Conservation (phyloP, 1,140 invertebrate species). For the Drosophila asahinai region DNA sequence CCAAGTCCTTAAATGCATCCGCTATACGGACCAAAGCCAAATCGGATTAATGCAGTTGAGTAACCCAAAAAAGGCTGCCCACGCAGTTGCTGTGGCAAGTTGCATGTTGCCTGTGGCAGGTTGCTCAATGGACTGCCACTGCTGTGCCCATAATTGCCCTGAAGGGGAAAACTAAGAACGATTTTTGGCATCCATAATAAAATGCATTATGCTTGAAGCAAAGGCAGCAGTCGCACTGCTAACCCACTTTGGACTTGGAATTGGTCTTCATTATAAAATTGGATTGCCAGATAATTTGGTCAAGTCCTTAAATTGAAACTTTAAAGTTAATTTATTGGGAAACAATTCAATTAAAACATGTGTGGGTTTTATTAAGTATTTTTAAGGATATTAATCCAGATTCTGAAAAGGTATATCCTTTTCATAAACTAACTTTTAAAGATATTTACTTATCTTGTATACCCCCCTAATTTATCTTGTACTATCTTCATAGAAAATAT, state of each 20-base stretch:
- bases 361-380: no score
- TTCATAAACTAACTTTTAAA: no score
- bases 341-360: no score
- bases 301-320: no score
- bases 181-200: conserved; percentile 23
- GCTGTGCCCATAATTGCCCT: conserved; percentile 17
- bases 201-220: not conserved
- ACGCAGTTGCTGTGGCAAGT: conserved; percentile 24
- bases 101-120: no score
- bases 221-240: conserved; percentile 1
- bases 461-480: no score
- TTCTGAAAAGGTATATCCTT: no score
- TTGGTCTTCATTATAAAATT: conserved; percentile 11
- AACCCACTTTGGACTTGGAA: conserved; percentile 2
- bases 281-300: not conserved
- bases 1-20: conserved; percentile 70
- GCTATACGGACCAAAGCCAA: conserved; percentile 38
- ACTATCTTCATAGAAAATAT: no score
- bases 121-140: conserved; percentile 14
- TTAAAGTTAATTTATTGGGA: no score
- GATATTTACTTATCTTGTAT: no score
- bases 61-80: conserved; percentile 62
- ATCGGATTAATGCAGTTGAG: conserved; percentile 49
- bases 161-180: conserved; percentile 17
- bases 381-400: no score